Base-by-base conservation (phyloP, 2,888 invertebrate species). In the Aphidius colemani region DNA sequence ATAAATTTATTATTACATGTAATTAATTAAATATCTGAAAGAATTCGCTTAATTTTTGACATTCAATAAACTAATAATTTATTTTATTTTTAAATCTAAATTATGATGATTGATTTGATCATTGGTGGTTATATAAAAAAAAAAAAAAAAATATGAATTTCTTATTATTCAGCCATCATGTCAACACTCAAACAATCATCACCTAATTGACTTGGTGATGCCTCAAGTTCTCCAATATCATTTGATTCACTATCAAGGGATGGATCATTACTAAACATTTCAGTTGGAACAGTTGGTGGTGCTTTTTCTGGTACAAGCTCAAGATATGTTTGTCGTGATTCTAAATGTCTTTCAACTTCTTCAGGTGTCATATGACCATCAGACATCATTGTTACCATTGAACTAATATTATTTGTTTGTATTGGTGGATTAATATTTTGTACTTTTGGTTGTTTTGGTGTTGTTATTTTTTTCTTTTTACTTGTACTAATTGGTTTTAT, bases 221-320 rank as follows among this genome's bases (percentile, higher is more conserved):
- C 92, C 80, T 94, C 93, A 79, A 93, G 83, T 71, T 87, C 87
- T 5, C 85, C 86, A 66, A 93, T 86, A 78, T 94, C 94, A 80
- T 92, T 93, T 9, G 93, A 92, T 83, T 93, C 93, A 82, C 93
- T 94, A 84, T 94, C 94, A 56, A 93, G 84, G 1, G 95, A 94
- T 60, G 94, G 94, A 75, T 96, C 95, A 83, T 95, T 95, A 83
- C 95, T 95, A 78, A 96, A 96, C 91, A 96, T 94, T 84, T 96
- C 95, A 49, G 91, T 93, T 6, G 96, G 96, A 41, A 96, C 93
- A 9, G 94, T 94, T 1, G 94, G 90, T 0, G 95, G 94, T 43
- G 95, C 93, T 71, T 93, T 88, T 80, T 95, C 95, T 2, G 93
- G 92, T 69, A 93, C 86, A 68, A 94, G 84, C 81, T 94, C 92